Evolutionary conservation across 2,797 vertebrate genomes (phyloP), one percentile per base, ranked within the genome.

Genomic region (Oreonectes daqikongensis): DNA sequence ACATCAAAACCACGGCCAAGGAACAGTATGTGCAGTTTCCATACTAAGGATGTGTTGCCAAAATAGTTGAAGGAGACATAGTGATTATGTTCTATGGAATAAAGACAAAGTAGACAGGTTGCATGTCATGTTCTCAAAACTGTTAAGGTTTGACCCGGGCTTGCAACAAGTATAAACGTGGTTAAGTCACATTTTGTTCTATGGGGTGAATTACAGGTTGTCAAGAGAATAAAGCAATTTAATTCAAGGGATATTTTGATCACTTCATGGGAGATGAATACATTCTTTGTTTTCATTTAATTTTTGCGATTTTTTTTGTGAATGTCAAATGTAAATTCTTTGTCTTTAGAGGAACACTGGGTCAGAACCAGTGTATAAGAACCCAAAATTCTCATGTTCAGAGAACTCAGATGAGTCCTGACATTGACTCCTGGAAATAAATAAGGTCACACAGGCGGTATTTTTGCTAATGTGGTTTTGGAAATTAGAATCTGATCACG

Each of bases 1-100:
- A 55, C 63, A 70, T 32, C 32, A 69, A 53, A 84, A 53, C 18
- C 15, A 57, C 53, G 63, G 55, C 55, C 20, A 60, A 48, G 50
- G 52, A 17, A 57, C 52, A 53, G 52, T 30, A 26, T 50, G 35
- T 71, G 40, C 59, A 66, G n/a, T 26, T 57, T 40, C n/a, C 24
- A 20, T 66, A 20, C 57, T 52, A 32, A 59, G 61, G 60, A 48
- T 57, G 6, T 48, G 71, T 28, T 67, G 22, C 32, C 32, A 75
- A 44, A 35, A 67, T 38, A 55, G 12, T 12, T n/a, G 30, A 53
- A 24, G 28, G 28, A 28, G 42, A 55, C 55, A 78, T 59, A 15
- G 50, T 12, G 50, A n/a, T n/a, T 44, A 42, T 75, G 46, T 79
- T 32, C 38, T 35, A 26, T 57, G 64, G 32, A 20, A 69, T 20